A percentile compares a stretch with the other conserved stretches of the same genome.
These are phyloP conservation scores for Heliothis peltigera DNA, from an alignment of 2,888 invertebrate species.

Conservation along the genomic window DNA sequence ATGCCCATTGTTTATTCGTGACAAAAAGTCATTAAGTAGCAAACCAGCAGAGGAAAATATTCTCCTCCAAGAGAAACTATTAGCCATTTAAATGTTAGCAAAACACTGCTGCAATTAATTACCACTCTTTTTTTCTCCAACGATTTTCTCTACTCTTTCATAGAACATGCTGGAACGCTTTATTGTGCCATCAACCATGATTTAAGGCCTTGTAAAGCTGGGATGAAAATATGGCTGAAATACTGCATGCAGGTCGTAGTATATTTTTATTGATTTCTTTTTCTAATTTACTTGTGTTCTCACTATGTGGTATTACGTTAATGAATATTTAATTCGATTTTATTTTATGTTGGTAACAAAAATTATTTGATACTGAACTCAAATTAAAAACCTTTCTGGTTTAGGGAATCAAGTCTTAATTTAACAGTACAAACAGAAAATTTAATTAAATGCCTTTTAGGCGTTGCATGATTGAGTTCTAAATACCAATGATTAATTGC, in stretches of 20 bases:
- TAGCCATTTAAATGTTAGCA: constrained; percentile 50
- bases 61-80: constrained; percentile 43
- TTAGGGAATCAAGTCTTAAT: no score
- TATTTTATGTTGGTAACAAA: no score
- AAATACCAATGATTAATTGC: no score
- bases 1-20: constrained; percentile 24
- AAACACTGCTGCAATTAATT: constrained; percentile 49
- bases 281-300: constrained; percentile 2
- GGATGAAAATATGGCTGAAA: constrained; percentile 44
- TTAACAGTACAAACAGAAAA: no score
- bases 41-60: constrained; percentile 38
- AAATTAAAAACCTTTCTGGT: no score
- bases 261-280: constrained; percentile 4
- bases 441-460: no score
- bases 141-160: constrained; percentile 44
- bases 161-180: constrained; percentile 37
- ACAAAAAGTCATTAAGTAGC: constrained; percentile 51
- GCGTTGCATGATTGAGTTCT: no score
- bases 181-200: constrained; percentile 54
- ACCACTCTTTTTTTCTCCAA: constrained; percentile 33
- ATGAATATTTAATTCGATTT: no score
- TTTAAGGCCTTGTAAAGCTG: constrained; percentile 20
- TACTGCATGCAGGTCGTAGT: constrained; percentile 12
- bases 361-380: no score
- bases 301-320: not conserved